Conservation (phyloP, 2,113 vertebrate genomes). For the Talpa occidentalis region DNA sequence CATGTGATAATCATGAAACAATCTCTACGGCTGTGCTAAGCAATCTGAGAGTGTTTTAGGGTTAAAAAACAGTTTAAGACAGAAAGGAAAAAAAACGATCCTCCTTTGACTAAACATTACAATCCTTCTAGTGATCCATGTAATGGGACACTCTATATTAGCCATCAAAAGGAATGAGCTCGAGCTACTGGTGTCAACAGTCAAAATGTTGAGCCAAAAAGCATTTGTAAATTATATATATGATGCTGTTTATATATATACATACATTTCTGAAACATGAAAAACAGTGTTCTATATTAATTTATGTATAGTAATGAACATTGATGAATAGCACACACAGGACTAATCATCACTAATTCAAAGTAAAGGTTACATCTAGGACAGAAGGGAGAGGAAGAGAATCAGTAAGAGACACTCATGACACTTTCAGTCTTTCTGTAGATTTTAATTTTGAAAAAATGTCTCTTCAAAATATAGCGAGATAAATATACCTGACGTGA, state of each 20-base stretch:
- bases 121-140: neutral
- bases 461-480: neutral
- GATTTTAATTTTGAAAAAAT: neutral
- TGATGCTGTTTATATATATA: neutral
- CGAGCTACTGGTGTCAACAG: neutral
- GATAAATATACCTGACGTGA: neutral
- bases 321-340: neutral
- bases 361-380: neutral
- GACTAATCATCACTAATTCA: neutral
- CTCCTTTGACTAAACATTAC: neutral
- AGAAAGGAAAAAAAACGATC: neutral
- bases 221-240: neutral
- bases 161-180: neutral
- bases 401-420: neutral
- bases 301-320: neutral
- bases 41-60: neutral
- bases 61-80: conserved; percentile 26
- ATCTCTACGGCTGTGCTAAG: neutral
- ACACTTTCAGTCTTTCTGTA: neutral
- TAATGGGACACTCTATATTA: neutral
- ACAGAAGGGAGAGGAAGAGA: neutral
- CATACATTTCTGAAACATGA: neutral
- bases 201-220: neutral
- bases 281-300: neutral
- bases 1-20: neutral